Percentiles rank a stretch among this genome's conserved stretches.
These are phyloP conservation scores for Gadopsis marmoratus DNA, from an alignment of 2,797 vertebrate genomes.

Conservation along the genomic window DNA sequence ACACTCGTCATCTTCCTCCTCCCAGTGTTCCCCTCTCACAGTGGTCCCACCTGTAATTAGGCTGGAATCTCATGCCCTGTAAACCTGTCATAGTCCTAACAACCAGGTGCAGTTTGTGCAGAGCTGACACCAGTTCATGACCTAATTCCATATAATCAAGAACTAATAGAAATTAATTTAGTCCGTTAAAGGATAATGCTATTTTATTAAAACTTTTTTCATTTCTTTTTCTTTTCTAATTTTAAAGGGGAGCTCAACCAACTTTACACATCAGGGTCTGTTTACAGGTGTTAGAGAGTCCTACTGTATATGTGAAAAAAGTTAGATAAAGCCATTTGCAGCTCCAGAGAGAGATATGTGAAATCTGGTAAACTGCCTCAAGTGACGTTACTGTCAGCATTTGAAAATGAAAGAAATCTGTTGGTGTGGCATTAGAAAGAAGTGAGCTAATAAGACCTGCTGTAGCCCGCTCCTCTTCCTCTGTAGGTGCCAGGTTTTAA, in stretches of 20 bases:
- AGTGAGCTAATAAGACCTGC: background rate
- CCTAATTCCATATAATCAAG: conserved; percentile 51
- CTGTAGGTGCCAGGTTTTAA: background rate
- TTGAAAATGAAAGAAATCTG: background rate
- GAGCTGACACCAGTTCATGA: conserved; percentile 63
- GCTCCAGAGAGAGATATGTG: background rate
- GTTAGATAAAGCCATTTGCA: background rate
- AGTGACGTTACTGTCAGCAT: background rate
- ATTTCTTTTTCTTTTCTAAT: background rate
- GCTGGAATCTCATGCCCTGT: conserved; percentile 78
- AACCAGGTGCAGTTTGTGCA: conserved; percentile 77
- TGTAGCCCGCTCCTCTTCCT: background rate
- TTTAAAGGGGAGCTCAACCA: background rate
- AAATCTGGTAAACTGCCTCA: conserved; percentile 2
- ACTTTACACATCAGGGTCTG: background rate
- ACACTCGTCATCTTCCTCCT: conserved; percentile 54
- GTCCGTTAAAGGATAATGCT: background rate
- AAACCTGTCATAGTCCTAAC: conserved; percentile 80
- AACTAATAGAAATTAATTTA: background rate
- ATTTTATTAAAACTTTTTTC: background rate
- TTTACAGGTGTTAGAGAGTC: background rate
- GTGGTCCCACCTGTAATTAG: conserved; percentile 83
- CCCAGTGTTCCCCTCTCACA: conserved; percentile 54
- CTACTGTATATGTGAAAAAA: background rate
- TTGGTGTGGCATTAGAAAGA: background rate